phyloP scores from a whole-genome alignment of 2,797 vertebrate genomes.

The Streptopelia turtur region DNA sequence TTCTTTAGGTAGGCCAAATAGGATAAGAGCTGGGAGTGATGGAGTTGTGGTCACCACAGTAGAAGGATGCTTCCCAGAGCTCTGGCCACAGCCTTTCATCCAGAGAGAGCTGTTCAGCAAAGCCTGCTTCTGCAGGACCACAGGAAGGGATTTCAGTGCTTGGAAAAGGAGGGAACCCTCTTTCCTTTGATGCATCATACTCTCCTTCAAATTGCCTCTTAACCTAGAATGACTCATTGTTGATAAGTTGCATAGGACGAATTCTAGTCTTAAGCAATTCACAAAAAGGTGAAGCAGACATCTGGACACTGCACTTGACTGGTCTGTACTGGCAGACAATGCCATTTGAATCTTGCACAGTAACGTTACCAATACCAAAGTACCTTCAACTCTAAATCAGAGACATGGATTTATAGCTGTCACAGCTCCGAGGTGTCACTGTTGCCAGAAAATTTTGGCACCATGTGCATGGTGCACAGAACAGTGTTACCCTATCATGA shows the following conservation, averaged over 20 bases:
- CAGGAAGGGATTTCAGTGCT: background rate
- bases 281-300: background rate
- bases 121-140: background rate
- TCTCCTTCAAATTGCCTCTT: background rate
- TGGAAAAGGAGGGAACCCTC: background rate
- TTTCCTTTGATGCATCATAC: background rate
- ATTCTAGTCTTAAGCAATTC: background rate
- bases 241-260: background rate
- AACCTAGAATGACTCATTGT: background rate
- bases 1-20: background rate
- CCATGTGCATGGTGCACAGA: background rate
- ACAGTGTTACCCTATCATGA: background rate
- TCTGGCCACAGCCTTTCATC: background rate
- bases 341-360: background rate
- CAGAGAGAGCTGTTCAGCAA: background rate
- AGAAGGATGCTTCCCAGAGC: background rate
- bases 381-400: background rate
- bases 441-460: background rate
- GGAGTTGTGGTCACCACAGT: background rate
- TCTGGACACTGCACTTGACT: background rate
- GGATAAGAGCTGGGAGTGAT: background rate
- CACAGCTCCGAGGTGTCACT: background rate
- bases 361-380: background rate
- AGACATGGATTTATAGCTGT: background rate
- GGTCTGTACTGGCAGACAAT: background rate